Percentiles rank a stretch among this genome's conserved stretches.
Evolutionary conservation across 2,888 invertebrate genomes (phyloP).

Genomic region (Lomographa bimaculata): DNA sequence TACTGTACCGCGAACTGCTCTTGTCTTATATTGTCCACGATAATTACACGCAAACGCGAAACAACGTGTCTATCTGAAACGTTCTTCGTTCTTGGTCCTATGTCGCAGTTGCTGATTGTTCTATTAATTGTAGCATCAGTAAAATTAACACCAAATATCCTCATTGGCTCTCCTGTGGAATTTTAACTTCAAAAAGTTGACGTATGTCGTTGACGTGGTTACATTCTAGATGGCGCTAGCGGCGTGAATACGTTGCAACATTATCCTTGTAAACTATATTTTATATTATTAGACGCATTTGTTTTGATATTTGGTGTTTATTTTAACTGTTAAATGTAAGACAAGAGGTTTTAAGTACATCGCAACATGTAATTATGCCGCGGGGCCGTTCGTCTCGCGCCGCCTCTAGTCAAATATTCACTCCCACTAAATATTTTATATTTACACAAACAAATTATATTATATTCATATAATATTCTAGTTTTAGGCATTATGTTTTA

Average conservation of each 20-base stretch:
- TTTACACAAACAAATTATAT: constrained; percentile 79
- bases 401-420: constrained; percentile 83
- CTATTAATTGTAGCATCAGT: background rate
- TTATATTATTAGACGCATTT: too few species aligned
- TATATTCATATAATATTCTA: constrained; percentile 84
- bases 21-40: constrained; percentile 21
- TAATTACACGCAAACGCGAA: constrained; percentile 3
- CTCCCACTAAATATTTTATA: constrained; percentile 83
- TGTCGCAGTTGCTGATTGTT: too few species aligned
- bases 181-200: too few species aligned
- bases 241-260: constrained; percentile 1
- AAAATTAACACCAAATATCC: constrained; percentile 13
- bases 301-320: constrained; percentile 16
- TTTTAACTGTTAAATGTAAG: constrained; percentile 21
- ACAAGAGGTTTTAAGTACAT: constrained; percentile 32
- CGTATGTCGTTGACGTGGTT: background rate
- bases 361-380: constrained; percentile 23
- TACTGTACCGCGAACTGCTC: constrained; percentile 19
- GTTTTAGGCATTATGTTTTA: constrained; percentile 81
- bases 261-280: too few species aligned
- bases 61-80: background rate
- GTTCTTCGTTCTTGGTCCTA: background rate
- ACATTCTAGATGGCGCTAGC: constrained; percentile 7
- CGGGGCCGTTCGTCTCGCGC: constrained; percentile 48
- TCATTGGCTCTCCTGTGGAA: too few species aligned